Evolutionary conservation across 2,113 vertebrate species (phyloP), one percentile per base, ranked within the genome.

Genomic region (Xiphophorus maculatus): DNA sequence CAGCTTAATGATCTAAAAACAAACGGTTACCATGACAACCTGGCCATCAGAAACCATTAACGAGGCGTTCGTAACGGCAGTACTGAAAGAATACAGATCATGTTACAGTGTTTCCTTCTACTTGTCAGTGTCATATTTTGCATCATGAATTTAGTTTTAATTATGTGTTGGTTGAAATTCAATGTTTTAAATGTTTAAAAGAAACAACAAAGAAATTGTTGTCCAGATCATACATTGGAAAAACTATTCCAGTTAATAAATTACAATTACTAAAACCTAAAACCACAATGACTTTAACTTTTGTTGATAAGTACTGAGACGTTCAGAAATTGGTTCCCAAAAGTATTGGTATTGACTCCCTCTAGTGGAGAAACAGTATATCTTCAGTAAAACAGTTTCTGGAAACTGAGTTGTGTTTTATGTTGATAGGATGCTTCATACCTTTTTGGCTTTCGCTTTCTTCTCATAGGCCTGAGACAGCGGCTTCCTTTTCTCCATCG

Each of bases 381-480:
- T 48, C 5, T 6, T 19, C 14, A 48, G 17, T 48, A 6, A 44
- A 5, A 44, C 8, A 32, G 11, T 5, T 66, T 27, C 27, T n/a
- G 29, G 12, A 72, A 66, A 15, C 8, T 22, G 19, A 25, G 11
- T 14, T 25, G 8, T 10, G 11, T 44, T 13, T 42, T 54, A 44
- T 67, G 40, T 15, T 27, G 17, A 2, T 4, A 27, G 11, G 1
- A 44, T 0, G 27, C 15, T 63, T 14, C 48, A 81, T 82, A 95
- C 98, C 97, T 98, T 98, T 93, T 93, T 97, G 74, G 95, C 86
- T 88, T 98, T 98, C 62, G 14, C 87, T 94, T 96, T 97, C 86
- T 97, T 97, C 87, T 97, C 95, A 0, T 96, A 98, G 13, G 95
- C 90, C 65, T 98, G 97, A 28, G 96, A 95, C 63, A 99, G 94